Evolutionary conservation across 2,888 invertebrate species (phyloP).

Genomic region (Dolomedes plantarius): DNA sequence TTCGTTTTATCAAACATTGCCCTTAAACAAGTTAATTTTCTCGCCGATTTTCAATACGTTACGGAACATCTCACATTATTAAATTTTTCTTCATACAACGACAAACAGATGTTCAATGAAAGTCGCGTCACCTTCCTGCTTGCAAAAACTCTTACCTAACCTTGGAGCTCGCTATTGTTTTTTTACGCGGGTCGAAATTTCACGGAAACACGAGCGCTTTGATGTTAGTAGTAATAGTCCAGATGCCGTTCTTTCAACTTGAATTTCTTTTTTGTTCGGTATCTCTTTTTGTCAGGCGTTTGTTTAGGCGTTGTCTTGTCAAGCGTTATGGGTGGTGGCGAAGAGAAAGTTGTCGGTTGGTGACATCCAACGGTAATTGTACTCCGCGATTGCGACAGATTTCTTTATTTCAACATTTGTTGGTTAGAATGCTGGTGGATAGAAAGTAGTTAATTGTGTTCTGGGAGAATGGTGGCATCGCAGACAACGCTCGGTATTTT

Average conservation of each 20-base stretch:
- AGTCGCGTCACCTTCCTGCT: neutral
- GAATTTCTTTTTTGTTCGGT: neutral
- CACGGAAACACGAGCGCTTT: slow-evolving; percentile 3
- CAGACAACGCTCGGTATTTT: too few species aligned
- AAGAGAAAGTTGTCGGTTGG: slow-evolving; percentile 1
- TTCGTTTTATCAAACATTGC: too few species aligned
- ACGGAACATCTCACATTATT: too few species aligned
- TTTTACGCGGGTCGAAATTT: neutral
- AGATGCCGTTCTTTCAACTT: slow-evolving; percentile 3
- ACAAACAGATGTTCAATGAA: neutral
- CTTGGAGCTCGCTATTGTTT: neutral
- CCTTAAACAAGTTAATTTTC: too few species aligned
- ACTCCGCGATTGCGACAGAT: neutral
- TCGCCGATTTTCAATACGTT: too few species aligned
- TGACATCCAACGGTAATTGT: slow-evolving; percentile 12
- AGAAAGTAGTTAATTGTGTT: too few species aligned
- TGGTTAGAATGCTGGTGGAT: neutral
- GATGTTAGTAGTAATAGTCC: neutral
- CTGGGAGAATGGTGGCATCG: neutral
- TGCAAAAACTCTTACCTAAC: neutral
- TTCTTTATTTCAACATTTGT: neutral
- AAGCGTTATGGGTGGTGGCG: neutral
- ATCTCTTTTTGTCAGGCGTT: neutral
- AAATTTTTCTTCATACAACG: too few species aligned
- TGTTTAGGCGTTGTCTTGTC: neutral